A percentile compares a stretch with the other conserved stretches of the same genome.
phyloP scores from a whole-genome alignment of 1,140 invertebrate genomes.

The Chrysoperla carnea region DNA sequence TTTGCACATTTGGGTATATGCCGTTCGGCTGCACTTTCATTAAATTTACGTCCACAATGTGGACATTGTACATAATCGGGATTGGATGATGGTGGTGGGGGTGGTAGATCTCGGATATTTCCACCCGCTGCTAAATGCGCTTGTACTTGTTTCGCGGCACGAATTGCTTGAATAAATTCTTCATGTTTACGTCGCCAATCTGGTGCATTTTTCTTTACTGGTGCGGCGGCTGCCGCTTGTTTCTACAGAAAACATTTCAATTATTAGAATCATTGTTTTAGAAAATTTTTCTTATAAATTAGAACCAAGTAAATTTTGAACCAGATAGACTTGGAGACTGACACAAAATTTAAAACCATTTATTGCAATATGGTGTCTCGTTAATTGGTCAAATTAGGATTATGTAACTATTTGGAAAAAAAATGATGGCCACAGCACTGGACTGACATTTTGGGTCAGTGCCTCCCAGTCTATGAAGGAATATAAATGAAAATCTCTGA shows the following conservation, averaged over 20 bases:
- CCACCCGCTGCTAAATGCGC: conserved; percentile 70
- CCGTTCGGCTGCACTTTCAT: conserved; percentile 65
- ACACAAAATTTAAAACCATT: no score
- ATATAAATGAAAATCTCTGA: no score
- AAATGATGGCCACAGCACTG: no score
- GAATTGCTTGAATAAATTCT: conserved; percentile 76
- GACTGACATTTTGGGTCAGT: no score
- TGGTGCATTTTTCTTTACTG: conserved; percentile 30
- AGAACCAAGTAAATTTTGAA: no score
- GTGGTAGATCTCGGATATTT: conserved; percentile 71
- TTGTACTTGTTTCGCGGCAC: conserved; percentile 77
- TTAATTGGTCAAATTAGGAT: no score
- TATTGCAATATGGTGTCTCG: no score
- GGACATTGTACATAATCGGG: conserved; percentile 86
- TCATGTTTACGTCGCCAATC: conserved; percentile 88
- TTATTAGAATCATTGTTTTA: no score
- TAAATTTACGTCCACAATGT: conserved; percentile 78
- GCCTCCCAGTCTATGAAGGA: no score
- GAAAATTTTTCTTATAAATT: no score
- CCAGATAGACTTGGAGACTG: background rate
- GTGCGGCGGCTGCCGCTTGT: conserved; percentile 1
- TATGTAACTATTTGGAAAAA: no score
- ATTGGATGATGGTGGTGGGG: conserved; percentile 69
- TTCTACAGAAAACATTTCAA: no score
- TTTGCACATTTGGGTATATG: conserved; percentile 87